These are phyloP conservation scores for Orchestes rusci DNA, from an alignment of 2,888 invertebrate genomes.

Conservation along the genomic window DNA sequence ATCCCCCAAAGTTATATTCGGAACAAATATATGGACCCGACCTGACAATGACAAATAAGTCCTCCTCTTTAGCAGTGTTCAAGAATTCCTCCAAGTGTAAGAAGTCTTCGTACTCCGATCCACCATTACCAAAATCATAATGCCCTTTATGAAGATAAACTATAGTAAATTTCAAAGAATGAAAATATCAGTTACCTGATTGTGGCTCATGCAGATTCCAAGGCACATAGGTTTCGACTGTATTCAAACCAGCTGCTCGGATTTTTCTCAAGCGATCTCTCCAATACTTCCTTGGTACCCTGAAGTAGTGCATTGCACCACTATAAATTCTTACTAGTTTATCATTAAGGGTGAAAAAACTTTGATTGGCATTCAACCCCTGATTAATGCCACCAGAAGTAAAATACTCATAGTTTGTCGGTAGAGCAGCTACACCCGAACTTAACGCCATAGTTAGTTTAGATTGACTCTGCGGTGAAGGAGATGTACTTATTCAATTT, in stretches of 20 bases:
- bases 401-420: conserved; percentile 47
- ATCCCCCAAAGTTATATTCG: conserved; percentile 66
- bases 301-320: conserved; percentile 75
- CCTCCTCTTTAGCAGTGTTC: conserved; percentile 65
- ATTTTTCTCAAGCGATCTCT: conserved; percentile 67
- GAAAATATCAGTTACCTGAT: conserved; percentile 43
- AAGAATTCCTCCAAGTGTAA: conserved; percentile 59
- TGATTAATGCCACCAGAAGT: conserved; percentile 38
- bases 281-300: conserved; percentile 74
- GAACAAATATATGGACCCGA: conserved; percentile 91
- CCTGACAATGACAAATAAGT: conserved; percentile 70
- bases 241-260: conserved; percentile 78
- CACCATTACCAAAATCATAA: conserved; percentile 56
- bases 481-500: too few species aligned
- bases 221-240: conserved; percentile 78
- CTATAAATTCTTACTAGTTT: conserved; percentile 42
- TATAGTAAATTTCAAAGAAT: not conserved
- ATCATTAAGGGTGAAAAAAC: conserved; percentile 42
- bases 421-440: conserved; percentile 12
- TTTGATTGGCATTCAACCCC: conserved; percentile 34
- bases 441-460: not conserved
- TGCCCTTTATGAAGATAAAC: conserved; percentile 52
- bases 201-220: conserved; percentile 85
- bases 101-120: conserved; percentile 46
- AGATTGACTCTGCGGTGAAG: too few species aligned